phyloP scores from a whole-genome alignment of 2,888 invertebrate species.

The Melikaiella ostensackeni region DNA sequence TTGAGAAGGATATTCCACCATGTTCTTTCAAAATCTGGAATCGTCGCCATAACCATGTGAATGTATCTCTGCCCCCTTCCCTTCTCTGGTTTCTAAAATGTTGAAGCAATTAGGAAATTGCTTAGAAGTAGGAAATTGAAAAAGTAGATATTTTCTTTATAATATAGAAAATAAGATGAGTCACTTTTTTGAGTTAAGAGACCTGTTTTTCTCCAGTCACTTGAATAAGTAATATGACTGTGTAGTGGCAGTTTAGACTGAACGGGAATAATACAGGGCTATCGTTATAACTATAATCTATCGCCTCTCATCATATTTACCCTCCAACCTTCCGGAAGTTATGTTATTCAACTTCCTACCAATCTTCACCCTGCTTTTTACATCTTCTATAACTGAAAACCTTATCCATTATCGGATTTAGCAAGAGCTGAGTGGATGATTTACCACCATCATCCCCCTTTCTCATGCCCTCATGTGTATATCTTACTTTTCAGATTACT shows the following conservation, averaged over 20 bases:
- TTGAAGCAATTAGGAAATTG: no score
- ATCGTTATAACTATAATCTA: conserved; percentile 13
- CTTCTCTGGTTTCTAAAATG: no score
- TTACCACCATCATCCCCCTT: neutral
- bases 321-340: conserved; percentile 7
- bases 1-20: no score
- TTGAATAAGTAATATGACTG: neutral
- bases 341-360: neutral
- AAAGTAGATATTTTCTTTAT: neutral
- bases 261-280: conserved; percentile 1
- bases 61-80: no score
- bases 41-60: no score
- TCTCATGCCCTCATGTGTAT: neutral
- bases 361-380: conserved; percentile 21
- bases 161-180: neutral
- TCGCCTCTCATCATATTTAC: conserved; percentile 19
- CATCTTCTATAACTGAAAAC: neutral
- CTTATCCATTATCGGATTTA: conserved; percentile 35
- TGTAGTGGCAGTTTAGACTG: neutral
- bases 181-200: neutral
- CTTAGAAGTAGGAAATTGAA: no score
- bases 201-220: neutral
- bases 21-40: no score
- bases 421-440: conserved; percentile 1
- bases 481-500: neutral